Base-by-base conservation (phyloP, 2,797 vertebrate genomes). In the Falco novaeseelandiae region DNA sequence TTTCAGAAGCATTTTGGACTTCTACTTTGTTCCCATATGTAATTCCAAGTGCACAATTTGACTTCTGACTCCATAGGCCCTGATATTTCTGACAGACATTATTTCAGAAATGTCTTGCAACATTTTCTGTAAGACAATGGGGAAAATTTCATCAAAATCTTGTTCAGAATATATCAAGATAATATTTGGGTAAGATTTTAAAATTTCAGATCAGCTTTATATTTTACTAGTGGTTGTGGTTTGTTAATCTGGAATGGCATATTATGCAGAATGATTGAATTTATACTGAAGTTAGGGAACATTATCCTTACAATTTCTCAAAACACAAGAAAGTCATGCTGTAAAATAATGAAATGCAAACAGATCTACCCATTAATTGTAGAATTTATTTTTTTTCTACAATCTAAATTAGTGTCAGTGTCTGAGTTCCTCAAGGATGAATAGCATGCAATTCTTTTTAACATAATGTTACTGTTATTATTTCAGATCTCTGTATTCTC, bases 181-280 rank as follows among this genome's bases (percentile, higher is more conserved):
- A 6, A 27, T 76, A 69, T 49, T 40, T 86, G 4, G 26, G 20
- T 72, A 76, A 81, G 26, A 49, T 32, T 78, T 77, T 32, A 32
- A 81, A 83, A 74, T 36, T 23, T 74, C 36, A 48, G 5, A 55
- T 59, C 30, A 57, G 5, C 5, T 79, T 76, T 67, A 14, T 72
- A 23, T 58, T 88, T 70, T 66, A 51, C 10, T 25, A 27, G 4
- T 2, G 0, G 0, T 20, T 27, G 38, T 40, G 38, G 12, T 49
- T 65, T 62, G 57, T 81, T n/a, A 1, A 14, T 71, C 49, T 78
- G 2, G 29, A 78, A 44, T 63, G 22, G 2, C 3, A 27, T 3
- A 25, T 71, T 74, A 19, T 3, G 3, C 19, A 67, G 20, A 73
- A 65, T 52, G 9, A 3, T 59, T 79, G 9, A 72, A 40, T 87